phyloP scores from a whole-genome alignment of 2,113 vertebrate species.

The Ceyx melanurus region DNA sequence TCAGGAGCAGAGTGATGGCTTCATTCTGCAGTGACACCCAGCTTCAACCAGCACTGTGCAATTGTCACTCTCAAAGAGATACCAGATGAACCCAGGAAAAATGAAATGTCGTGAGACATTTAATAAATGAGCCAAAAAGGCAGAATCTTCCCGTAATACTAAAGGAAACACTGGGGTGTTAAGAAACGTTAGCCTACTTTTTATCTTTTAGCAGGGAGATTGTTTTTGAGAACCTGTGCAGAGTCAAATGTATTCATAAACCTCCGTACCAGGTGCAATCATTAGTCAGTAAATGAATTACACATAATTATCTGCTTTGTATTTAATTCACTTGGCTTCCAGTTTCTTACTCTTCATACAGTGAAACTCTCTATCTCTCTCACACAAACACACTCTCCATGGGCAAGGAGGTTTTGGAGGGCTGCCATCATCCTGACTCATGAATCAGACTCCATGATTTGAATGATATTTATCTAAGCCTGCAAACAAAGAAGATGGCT shows the following conservation, averaged over 20 bases:
- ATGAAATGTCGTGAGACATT: neutral
- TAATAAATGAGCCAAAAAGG: neutral
- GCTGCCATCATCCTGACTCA: conserved; percentile 52
- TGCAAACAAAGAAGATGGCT: conserved; percentile 64
- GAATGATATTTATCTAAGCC: conserved; percentile 56
- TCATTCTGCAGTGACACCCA: neutral
- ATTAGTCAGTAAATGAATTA: conserved; percentile 77
- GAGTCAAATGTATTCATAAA: conserved; percentile 55
- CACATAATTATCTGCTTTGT: conserved; percentile 69
- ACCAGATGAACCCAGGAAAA: neutral
- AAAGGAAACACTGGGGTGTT: neutral
- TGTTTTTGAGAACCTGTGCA: conserved; percentile 31
- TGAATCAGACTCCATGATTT: conserved; percentile 37
- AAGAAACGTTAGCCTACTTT: conserved; percentile 13
- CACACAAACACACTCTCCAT: conserved; percentile 31
- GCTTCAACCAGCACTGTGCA: neutral
- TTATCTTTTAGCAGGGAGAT: conserved; percentile 37
- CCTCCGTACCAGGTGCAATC: conserved; percentile 64
- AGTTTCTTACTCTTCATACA: conserved; percentile 51
- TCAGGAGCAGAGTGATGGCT: neutral
- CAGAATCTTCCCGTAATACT: neutral
- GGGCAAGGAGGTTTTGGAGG: conserved; percentile 52
- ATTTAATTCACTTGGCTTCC: conserved; percentile 69
- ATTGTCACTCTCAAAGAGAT: neutral
- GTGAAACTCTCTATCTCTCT: conserved; percentile 47